phyloP scores from a whole-genome alignment of 2,888 invertebrate genomes.

The Drosophila paucipuncta region DNA sequence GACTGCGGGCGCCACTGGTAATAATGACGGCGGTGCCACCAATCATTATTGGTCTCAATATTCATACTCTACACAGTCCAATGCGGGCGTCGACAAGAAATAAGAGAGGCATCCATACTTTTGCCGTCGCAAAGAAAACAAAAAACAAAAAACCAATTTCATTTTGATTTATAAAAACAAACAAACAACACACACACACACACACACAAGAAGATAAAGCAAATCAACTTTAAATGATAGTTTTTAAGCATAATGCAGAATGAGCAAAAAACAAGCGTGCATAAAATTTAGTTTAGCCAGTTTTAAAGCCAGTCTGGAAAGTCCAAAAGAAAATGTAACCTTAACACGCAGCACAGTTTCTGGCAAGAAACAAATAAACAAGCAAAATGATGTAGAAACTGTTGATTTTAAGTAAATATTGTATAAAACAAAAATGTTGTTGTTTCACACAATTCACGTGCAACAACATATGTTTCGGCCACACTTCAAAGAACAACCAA shows the following conservation, averaged over 20 bases:
- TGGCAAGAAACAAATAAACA: conserved; percentile 8
- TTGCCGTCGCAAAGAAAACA: conserved; percentile 13
- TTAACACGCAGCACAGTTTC: conserved; percentile 24
- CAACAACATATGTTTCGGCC: conserved; percentile 6
- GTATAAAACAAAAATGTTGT: conserved; percentile 13
- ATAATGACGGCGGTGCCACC: conserved; percentile 72
- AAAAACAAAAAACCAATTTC: conserved; percentile 14
- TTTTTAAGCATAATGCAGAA: conserved; percentile 55
- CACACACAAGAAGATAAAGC: conserved; percentile 36
- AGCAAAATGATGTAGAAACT: conserved; percentile 18
- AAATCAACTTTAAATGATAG: conserved; percentile 64
- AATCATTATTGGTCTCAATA: conserved; percentile 85
- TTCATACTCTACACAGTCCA: conserved; percentile 83
- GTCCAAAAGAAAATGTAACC: conserved; percentile 37
- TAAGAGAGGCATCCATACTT: conserved; percentile 27
- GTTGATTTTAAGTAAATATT: conserved; percentile 39
- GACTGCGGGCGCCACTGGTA: conserved; percentile 52
- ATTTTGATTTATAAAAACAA: conserved; percentile 29
- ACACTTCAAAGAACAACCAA: conserved; percentile 26
- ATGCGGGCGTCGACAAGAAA: conserved; percentile 68
- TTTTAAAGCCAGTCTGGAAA: conserved; percentile 57
- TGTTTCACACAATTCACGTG: conserved; percentile 4
- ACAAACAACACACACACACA: conserved; percentile 32
- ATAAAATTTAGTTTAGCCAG: conserved; percentile 66
- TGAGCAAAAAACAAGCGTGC: conserved; percentile 32